Base-by-base conservation (phyloP, 2,888 invertebrate species). In the Aspidapion aeneum region DNA sequence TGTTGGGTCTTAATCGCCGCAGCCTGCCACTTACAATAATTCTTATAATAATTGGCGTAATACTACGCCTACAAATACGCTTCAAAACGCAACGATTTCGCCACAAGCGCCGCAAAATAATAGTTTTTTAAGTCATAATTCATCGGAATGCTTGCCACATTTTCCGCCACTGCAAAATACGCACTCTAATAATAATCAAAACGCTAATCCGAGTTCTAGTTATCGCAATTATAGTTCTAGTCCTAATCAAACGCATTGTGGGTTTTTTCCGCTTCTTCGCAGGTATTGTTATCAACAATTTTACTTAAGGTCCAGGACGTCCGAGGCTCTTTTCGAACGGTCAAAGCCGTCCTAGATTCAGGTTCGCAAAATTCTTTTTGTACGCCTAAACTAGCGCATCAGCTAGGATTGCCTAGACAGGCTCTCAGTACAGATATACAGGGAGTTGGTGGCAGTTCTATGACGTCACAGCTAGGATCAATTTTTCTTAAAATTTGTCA, bases 301-400 rank as follows among this genome's bases (percentile, higher is more conserved):
- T 19, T 52, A 52, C 7, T 52, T n/a, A 17, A 52, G 3, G 19
- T 52, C 3, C 19, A 18, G n/a, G 17, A 52, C n/a, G 52, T 17
- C 17, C 52, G 52, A 17, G 17, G 52, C 7, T 18, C 5, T 19
- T 52, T 52, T 19, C 17, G n/a, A 52, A 52, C 52, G 18, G 52
- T 52, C 7, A 52, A 52, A 52, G 52, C 52, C 52, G 52, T 52
- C n/a, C 52, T 52, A 5, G 52, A 52, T 19, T 52, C 52, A 9
- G 52, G 52, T 18, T 17, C 52, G 7, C 52, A 52, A 19, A 52
- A 17, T 19, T 18, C 5, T n/a, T 52, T 52, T 19, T 17, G 17
- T 7, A 52, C 52, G n/a, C 52, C 7, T 9, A 52, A 5, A 52
- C 35, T n/a, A n/a, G n/a, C n/a, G n/a, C n/a, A n/a, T n/a, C n/a